Evolutionary conservation across 2,113 vertebrate genomes (phyloP), one percentile per base, ranked within the genome.

Genomic region (Platichthys flesus): DNA sequence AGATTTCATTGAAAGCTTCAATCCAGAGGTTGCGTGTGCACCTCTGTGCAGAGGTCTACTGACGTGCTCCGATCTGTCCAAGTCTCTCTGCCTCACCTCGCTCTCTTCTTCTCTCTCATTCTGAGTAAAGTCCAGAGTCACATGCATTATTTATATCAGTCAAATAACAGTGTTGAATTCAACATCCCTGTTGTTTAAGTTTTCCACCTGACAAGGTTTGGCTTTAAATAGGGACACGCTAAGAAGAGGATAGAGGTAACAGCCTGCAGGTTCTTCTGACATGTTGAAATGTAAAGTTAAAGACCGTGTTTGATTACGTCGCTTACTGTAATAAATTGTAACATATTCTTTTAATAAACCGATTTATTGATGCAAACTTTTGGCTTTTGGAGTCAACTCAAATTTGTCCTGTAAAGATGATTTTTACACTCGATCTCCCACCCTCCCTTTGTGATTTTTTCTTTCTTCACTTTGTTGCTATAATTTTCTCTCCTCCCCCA

Each of bases 291-390:
- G 88, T 88, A 84, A 69, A 83, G 81, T 66, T 78, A 47, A 42
- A 83, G 69, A 74, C n/a, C 62, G 74, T 85, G 74, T 79, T 95
- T 91, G 93, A 94, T 94, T 93, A 94, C 89, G 91, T 95, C 89
- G 93, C 94, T 94, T 94, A 94, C 93, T 96, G 95, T 96, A 96
- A 96, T 95, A 96, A 97, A 96, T 95, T 97, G 96, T 96, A 97
- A 96, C 95, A 95, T 97, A 97, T 95, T 96, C 94, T 97, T 97
- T 96, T 96, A 96, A 97, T 97, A 96, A 97, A 97, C 93, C 70
- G 85, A 95, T 97, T 96, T 96, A 96, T 96, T 96, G 95, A 96
- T 92, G 92, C 85, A 85, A 70, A 56, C 35, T 56, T 40, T 63
- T 23, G 26, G 4, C 37, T 31, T 5, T 68, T 55, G 20, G 16